phyloP scores from a whole-genome alignment of 2,113 vertebrate species.

The Gila orcuttii region DNA sequence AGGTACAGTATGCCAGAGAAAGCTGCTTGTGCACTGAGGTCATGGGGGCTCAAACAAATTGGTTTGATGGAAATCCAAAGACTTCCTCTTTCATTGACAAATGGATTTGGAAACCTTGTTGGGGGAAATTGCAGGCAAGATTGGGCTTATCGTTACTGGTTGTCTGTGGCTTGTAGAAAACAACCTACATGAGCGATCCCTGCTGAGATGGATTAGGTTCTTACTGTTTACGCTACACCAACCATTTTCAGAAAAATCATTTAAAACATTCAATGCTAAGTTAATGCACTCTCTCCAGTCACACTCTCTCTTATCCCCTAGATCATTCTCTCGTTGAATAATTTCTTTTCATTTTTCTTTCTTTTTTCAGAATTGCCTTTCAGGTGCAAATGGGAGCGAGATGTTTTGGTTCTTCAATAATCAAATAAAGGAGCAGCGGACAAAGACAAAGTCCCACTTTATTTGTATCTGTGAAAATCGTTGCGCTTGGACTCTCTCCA shows the following conservation, averaged over 20 bases:
- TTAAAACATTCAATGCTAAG: not conserved
- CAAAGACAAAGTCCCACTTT: conserved; percentile 19
- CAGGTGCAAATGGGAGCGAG: not conserved
- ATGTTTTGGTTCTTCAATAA: conserved; percentile 8
- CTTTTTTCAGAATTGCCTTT: not conserved
- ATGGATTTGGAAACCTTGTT: conserved; percentile 71
- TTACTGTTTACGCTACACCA: conserved; percentile 68
- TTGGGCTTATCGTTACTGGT: conserved; percentile 69
- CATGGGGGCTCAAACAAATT: conserved; percentile 27
- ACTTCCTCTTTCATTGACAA: conserved; percentile 72
- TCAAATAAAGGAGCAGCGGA: not conserved
- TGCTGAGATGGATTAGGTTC: conserved; percentile 73
- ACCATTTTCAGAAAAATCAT: conserved; percentile 20
- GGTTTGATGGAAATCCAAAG: conserved; percentile 38
- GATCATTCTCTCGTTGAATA: not conserved
- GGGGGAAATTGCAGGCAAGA: conserved; percentile 67
- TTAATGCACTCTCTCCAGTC: conserved; percentile 6
- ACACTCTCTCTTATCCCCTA: not conserved
- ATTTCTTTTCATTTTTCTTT: not conserved
- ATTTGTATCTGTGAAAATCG: not conserved
- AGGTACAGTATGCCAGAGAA: conserved; percentile 2
- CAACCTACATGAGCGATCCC: conserved; percentile 71
- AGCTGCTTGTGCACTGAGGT: not conserved
- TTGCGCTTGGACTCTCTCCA: conserved; percentile 3
- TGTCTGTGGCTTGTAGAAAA: conserved; percentile 74